Base-by-base conservation (phyloP, 1,140 invertebrate genomes). In the Papilio helenus region DNA sequence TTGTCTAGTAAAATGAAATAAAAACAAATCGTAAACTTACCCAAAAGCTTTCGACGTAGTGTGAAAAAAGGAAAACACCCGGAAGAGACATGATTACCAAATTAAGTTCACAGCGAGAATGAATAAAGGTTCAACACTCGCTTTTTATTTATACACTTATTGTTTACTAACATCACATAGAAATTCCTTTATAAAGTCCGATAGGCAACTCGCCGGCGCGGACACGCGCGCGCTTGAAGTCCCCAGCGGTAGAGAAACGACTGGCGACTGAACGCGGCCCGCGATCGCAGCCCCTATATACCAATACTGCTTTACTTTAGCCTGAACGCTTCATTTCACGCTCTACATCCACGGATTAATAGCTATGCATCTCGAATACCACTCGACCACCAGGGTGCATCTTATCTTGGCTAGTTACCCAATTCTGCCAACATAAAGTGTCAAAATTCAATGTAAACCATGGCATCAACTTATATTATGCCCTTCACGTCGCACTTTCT, bases 131-230 rank as follows among this genome's bases (percentile, higher is more conserved):
- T 81, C 84, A 89, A 89, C 81, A 80, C 77, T 86, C 79, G 82
- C 34, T 93, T 92, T 92, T 89, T 93, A 93, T 93, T 87, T 90
- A 89, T 89, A 89, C 90, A 92, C 91, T 90, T 90, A 90, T 91
- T 93, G 89, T 93, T 92, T 93, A 93, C 91, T 89, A 94, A 93
- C 92, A 94, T 93, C 88, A 94, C 91, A 93, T 88, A 89, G 80
- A 85, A 86, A 89, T 89, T 88, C 85, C 84, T 93, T 90, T 88
- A 88, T 87, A 84, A 86, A 79, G 84, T 68, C 82, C 84, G 86
- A 86, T 86, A 86, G 83, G 81, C 79, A 82, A 80, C 68, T 61
- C 81, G 68, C 72, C 77, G 83, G 81, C 72, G 82, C 79, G 81
- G 83, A 78, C 71, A 76, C 81, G 78, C 58, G 46, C 84, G 79